Evolutionary conservation across 2,113 vertebrate genomes (phyloP).

Genomic region (Proterorhinus semilunaris): DNA sequence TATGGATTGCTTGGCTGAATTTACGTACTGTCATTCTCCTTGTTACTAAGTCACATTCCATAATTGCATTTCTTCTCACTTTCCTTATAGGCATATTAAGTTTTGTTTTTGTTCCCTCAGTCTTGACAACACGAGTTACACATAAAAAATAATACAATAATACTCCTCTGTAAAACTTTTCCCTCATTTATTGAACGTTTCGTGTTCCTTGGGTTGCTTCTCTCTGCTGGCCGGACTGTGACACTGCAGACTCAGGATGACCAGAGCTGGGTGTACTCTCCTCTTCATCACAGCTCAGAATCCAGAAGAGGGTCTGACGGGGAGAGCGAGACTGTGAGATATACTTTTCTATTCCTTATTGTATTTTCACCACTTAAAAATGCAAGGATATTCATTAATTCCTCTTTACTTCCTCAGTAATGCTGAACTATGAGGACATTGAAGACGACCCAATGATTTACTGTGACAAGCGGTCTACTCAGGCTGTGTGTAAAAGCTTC

Average conservation of each 20-base stretch:
- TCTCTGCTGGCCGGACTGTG: slow-evolving; percentile 68
- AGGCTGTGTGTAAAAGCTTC: slow-evolving; percentile 40
- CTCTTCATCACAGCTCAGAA: slow-evolving; percentile 86
- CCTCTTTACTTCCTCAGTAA: slow-evolving; percentile 49
- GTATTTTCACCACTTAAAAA: not conserved
- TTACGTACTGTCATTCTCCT: not conserved
- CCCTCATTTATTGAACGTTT: slow-evolving; percentile 49
- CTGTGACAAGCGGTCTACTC: slow-evolving; percentile 6
- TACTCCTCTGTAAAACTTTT: not conserved
- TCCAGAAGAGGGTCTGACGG: slow-evolving; percentile 85
- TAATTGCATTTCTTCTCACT: slow-evolving; percentile 2
- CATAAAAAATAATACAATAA: not conserved
- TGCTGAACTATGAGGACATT: slow-evolving; percentile 18
- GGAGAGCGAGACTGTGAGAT: slow-evolving; percentile 91
- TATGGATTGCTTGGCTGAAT: not conserved
- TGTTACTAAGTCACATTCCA: not conserved
- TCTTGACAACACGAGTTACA: not conserved
- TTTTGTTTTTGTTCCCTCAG: not conserved
- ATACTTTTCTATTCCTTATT: not conserved
- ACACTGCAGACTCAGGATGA: slow-evolving; percentile 87
- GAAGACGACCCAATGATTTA: slow-evolving; percentile 5
- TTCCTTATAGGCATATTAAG: not conserved
- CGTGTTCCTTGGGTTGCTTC: slow-evolving; percentile 48
- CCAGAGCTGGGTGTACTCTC: slow-evolving; percentile 93
- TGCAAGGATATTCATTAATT: not conserved